phyloP scores from a whole-genome alignment of 2,113 vertebrate species.

The Mesembrinibis cayennensis region DNA sequence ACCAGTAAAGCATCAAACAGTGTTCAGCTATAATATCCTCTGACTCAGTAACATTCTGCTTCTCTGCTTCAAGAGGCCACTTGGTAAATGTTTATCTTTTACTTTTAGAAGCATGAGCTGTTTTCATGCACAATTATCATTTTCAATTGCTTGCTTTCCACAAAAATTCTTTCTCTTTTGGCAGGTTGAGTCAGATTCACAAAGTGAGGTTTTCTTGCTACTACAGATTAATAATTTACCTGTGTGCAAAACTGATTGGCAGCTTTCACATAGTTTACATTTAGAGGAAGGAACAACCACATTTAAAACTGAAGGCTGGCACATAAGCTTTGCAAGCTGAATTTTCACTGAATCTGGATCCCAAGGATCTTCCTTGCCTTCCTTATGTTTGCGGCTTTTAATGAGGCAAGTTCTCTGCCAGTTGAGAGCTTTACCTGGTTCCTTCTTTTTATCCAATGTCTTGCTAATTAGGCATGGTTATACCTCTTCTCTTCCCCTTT shows the following conservation, averaged over 20 bases:
- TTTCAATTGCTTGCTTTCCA: background rate
- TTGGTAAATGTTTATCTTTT: constrained; percentile 37
- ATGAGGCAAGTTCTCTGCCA: background rate
- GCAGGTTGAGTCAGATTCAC: background rate
- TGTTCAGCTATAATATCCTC: background rate
- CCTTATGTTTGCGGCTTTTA: background rate
- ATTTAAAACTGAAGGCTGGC: background rate
- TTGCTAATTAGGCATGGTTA: background rate
- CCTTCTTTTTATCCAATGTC: background rate
- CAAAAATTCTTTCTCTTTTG: background rate
- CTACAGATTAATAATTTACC: background rate
- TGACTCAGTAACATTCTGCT: background rate
- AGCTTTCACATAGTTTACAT: background rate
- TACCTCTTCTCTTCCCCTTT: background rate
- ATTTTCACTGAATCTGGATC: background rate
- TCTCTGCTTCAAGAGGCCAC: constrained; percentile 11
- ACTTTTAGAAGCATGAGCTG: constrained; percentile 2
- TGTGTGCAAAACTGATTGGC: background rate
- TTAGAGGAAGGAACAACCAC: background rate
- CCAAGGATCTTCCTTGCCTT: background rate
- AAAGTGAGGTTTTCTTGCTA: background rate
- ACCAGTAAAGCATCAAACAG: background rate
- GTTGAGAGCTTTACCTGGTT: background rate
- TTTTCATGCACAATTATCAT: background rate
- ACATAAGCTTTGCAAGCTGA: background rate